Base-by-base conservation (phyloP, 35 echinoderm and acorn worm genomes). In the Holothuria glaberrima region DNA sequence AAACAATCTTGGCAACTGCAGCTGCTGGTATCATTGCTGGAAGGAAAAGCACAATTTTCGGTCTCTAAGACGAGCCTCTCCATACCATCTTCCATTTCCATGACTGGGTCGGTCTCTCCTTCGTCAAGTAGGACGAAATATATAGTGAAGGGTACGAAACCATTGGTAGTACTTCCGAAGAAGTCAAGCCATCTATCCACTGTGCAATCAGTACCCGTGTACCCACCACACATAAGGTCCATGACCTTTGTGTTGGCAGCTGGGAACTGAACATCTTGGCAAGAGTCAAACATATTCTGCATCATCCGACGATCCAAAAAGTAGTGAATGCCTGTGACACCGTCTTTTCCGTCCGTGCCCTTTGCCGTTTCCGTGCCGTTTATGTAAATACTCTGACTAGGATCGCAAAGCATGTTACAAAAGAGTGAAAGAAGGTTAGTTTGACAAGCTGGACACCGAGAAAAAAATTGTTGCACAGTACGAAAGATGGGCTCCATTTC, bases 1-100 rank as follows among this genome's bases (percentile, higher is more conserved):
- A 41, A 36, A 82, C 96, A 98, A 71, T 98, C 96, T 73, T 94
- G 92, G 77, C 96, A 98, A 61, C 96, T 98, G 56, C 96, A 98
- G 16, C 89, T 86, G 9, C 33, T 27, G 13, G 32, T 61, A 5
- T 84, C 80, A 26, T 10, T 84, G 31, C 25, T 61, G 5, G 80
- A 84, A 21, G 80, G 80, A 38, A 12, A 44, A 35, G 80, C 80
- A 38, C 80, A 84, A 27, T 84, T n/a, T 20, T 84, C 80, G 52
- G 80, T 12, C 25, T 19, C 33, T 19, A 36, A 48, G 9, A 24
- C 30, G 13, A 84, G 6, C 20, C 46, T 48, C 28, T 18, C 54
- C 52, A 84, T 84, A 28, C 57, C 80, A 26, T 34, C 56, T 5
- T 38, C 80, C 20, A 62, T 26, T 17, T 38, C 80, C n/a, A 84